Conservation (phyloP, 2,113 vertebrate genomes). For the Gavia stellata region DNA sequence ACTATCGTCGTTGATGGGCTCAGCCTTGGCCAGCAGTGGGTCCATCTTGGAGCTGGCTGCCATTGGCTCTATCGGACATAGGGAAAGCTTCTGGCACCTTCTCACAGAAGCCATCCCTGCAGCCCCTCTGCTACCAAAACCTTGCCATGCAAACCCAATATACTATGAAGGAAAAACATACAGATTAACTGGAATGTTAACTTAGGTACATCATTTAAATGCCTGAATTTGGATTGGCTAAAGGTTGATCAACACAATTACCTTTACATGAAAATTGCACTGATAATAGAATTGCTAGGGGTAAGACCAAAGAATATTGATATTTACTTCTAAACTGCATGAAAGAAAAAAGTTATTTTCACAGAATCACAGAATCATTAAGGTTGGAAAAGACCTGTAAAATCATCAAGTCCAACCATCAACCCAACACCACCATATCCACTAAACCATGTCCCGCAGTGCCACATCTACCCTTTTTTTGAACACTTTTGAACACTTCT, state of each 20-base stretch:
- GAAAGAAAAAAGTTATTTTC: background rate
- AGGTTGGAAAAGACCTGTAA: no score
- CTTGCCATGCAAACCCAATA: background rate
- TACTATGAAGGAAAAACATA: background rate
- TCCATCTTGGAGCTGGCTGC: background rate
- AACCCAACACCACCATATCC: no score
- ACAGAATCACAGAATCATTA: no score
- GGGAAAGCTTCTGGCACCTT: background rate
- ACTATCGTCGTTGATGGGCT: background rate
- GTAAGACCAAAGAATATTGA: background rate
- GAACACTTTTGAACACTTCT: no score
- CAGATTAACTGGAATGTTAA: background rate
- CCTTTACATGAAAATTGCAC: background rate
- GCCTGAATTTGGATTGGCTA: background rate
- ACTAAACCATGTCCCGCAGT: no score
- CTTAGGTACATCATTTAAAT: background rate
- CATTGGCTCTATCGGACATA: background rate
- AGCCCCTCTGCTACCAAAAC: background rate
- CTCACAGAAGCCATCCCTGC: background rate
- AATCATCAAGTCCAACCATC: no score
- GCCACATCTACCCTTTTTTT: no score
- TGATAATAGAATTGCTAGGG: background rate
- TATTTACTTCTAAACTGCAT: background rate
- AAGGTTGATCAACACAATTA: background rate
- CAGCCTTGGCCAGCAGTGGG: background rate